Conservation (phyloP, 2,113 vertebrate genomes). For the Caranx melampygus region DNA sequence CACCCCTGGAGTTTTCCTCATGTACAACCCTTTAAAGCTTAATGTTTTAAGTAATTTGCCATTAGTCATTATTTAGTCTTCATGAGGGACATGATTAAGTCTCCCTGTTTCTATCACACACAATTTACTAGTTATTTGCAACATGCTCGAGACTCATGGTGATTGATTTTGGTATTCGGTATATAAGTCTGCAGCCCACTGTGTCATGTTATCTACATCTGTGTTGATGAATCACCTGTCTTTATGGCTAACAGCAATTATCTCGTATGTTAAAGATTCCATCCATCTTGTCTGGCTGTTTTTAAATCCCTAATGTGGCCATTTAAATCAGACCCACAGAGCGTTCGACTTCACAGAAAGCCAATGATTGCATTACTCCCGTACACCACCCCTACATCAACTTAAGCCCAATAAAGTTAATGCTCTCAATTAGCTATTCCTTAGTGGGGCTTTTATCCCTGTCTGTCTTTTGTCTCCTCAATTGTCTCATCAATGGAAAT, state of each 20-base stretch:
- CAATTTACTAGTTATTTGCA: slow-evolving; percentile 24
- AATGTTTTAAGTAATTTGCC: slow-evolving; percentile 62
- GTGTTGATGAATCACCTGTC: slow-evolving; percentile 56
- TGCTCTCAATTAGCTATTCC: slow-evolving; percentile 64
- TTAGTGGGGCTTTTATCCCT: slow-evolving; percentile 42
- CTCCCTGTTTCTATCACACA: slow-evolving; percentile 17
- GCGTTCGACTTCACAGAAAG: slow-evolving; percentile 55
- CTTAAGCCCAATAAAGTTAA: slow-evolving; percentile 50
- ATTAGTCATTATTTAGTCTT: slow-evolving; percentile 57
- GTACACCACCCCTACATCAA: slow-evolving; percentile 36
- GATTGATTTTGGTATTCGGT: slow-evolving; percentile 56
- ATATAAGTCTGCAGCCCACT: slow-evolving; percentile 40
- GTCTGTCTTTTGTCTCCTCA: slow-evolving; percentile 38
- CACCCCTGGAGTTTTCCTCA: slow-evolving; percentile 40
- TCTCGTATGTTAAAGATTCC: slow-evolving; percentile 47
- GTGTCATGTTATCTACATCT: slow-evolving; percentile 58
- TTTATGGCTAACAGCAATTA: slow-evolving; percentile 56
- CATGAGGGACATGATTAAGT: slow-evolving; percentile 22
- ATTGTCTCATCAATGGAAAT: slow-evolving; percentile 50
- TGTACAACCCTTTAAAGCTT: slow-evolving; percentile 49
- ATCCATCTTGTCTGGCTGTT: slow-evolving; percentile 55
- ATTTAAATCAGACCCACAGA: slow-evolving; percentile 58
- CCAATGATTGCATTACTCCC: slow-evolving; percentile 66
- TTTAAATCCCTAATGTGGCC: slow-evolving; percentile 62
- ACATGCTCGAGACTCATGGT: slow-evolving; percentile 19